phyloP scores from a whole-genome alignment of 2,888 invertebrate species.

The Neuroscelio doddi region DNA sequence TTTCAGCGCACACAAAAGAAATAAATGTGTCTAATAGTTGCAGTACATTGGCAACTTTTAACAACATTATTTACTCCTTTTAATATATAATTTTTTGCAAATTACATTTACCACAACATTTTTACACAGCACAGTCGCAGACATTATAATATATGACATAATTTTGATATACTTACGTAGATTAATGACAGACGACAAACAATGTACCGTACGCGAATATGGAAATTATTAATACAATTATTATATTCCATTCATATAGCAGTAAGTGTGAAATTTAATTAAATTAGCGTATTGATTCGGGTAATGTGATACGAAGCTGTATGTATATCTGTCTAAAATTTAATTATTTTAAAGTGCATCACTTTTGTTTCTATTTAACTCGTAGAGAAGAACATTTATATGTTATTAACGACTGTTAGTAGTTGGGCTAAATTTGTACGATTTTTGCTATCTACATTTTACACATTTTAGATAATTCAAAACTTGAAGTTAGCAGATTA shows the following conservation, averaged over 20 bases:
- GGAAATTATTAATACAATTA: background rate
- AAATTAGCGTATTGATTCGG: slow-evolving; percentile 35
- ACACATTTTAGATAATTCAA: too few relatives aligned
- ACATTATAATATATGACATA: too few relatives aligned
- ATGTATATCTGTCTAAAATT: slow-evolving; percentile 22
- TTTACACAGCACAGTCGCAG: too few relatives aligned
- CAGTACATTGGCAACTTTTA: background rate
- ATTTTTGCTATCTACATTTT: too few relatives aligned
- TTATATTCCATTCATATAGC: slow-evolving; percentile 12
- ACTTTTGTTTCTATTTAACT: slow-evolving; percentile 39
- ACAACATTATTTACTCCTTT: background rate
- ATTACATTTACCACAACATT: too few relatives aligned
- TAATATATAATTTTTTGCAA: too few relatives aligned
- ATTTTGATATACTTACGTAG: too few relatives aligned
- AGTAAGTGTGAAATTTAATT: slow-evolving; percentile 28
- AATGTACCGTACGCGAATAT: too few relatives aligned
- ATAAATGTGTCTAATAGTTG: slow-evolving; percentile 4
- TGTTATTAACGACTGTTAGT: slow-evolving; percentile 7
- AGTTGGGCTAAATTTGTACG: too few relatives aligned
- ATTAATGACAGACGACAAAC: too few relatives aligned
- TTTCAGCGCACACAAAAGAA: slow-evolving; percentile 11
- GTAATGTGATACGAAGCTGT: slow-evolving; percentile 25
- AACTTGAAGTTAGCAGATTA: too few relatives aligned
- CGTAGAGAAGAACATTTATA: slow-evolving; percentile 22
- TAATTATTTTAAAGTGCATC: slow-evolving; percentile 36